Percentiles rank a stretch among this genome's conserved stretches.
These are phyloP conservation scores for Spongilla lacustris DNA, from an alignment of 37 sponge, comb jelly and placozoan species.

Conservation along the genomic window DNA sequence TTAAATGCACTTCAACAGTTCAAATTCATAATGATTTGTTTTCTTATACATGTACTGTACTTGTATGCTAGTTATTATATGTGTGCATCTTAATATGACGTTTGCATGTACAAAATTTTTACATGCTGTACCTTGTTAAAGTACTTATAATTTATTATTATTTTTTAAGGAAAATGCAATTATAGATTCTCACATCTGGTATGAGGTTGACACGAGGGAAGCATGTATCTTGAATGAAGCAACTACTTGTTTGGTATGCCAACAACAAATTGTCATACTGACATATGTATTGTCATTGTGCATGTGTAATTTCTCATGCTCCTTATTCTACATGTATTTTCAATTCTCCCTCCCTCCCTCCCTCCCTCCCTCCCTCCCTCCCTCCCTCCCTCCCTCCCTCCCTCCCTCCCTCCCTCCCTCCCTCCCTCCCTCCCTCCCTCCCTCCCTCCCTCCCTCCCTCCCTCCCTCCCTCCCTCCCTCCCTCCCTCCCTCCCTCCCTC, in stretches of 20 bases:
- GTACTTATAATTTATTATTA: neutral
- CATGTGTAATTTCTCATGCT: neutral
- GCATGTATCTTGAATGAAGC: constrained; percentile 68
- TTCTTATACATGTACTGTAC: too few relatives aligned
- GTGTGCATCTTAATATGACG: too few relatives aligned
- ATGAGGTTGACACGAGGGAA: constrained; percentile 60
- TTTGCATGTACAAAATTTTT: too few relatives aligned
- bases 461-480: constrained; percentile 13
- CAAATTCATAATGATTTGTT: too few relatives aligned
- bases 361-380: neutral
- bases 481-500: too few relatives aligned
- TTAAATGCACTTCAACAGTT: too few relatives aligned
- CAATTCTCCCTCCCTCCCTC: neutral
- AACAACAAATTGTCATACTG: neutral
- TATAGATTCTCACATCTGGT: constrained; percentile 53
- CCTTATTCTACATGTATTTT: neutral
- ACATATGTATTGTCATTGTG: neutral
- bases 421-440: neutral
- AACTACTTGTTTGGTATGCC: constrained; percentile 59
- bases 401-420: too few relatives aligned
- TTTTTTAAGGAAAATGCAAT: constrained; percentile 55
- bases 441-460: neutral
- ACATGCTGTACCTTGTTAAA: neutral
- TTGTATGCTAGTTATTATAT: too few relatives aligned
- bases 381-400: constrained; percentile 13